phyloP scores from a whole-genome alignment of 30 jellyfish, hydroid and myxozoan genomes.

The Aurelia aurita region DNA sequence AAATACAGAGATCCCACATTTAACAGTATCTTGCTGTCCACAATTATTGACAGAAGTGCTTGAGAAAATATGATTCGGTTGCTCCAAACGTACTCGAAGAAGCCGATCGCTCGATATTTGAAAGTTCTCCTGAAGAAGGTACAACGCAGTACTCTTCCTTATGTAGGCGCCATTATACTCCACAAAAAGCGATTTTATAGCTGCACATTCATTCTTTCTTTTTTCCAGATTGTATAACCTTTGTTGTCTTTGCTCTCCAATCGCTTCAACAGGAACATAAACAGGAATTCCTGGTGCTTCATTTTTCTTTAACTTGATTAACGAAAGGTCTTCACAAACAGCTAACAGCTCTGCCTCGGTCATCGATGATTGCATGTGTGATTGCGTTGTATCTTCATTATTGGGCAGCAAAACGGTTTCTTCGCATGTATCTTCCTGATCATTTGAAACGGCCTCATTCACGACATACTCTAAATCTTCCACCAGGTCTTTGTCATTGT shows the following conservation, averaged over 20 bases:
- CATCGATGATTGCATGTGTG: neutral
- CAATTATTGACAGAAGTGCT: neutral
- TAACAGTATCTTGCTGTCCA: neutral
- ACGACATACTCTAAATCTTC: conserved; percentile 36
- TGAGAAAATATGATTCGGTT: conserved; percentile 3
- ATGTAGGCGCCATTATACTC: conserved; percentile 29
- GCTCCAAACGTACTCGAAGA: neutral
- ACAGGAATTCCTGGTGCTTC: conserved; percentile 14
- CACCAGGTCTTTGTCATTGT: neutral
- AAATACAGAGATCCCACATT: neutral
- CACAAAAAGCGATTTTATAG: conserved; percentile 29
- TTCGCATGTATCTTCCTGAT: neutral
- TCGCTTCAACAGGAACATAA: conserved; percentile 3
- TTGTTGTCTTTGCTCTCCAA: neutral
- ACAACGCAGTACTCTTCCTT: conserved; percentile 13
- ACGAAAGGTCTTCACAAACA: conserved; percentile 35
- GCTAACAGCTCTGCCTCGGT: conserved; percentile 3
- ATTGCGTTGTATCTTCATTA: conserved; percentile 12
- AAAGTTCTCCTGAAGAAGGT: conserved; percentile 13
- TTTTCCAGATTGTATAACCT: conserved; percentile 16
- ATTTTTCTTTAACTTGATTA: conserved; percentile 5
- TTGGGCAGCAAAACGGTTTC: conserved; percentile 6
- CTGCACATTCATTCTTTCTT: neutral
- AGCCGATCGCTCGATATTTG: conserved; percentile 17
- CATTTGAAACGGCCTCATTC: conserved; percentile 47